Evolutionary conservation across 2,113 vertebrate species (phyloP).

Genomic region (Ascaphus truei): DNA sequence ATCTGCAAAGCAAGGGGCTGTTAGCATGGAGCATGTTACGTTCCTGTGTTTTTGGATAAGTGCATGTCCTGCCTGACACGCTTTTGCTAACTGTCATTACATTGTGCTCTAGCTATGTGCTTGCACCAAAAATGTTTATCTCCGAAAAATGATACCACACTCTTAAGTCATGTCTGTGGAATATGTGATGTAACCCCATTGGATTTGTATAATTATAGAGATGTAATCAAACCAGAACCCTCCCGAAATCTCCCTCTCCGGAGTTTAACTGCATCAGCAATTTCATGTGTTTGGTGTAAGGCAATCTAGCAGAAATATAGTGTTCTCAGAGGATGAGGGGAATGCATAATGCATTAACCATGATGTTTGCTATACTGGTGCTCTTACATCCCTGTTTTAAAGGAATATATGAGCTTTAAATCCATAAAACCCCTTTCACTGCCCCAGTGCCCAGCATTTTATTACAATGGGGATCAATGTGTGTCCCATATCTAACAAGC

Average conservation of each 20-base stretch:
- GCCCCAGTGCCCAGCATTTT: too few relatives aligned
- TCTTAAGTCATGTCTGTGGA: constrained; percentile 50
- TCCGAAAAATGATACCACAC: constrained; percentile 45
- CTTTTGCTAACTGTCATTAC: constrained; percentile 43
- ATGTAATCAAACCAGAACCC: constrained; percentile 48
- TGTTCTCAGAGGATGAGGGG: constrained; percentile 1
- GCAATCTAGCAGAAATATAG: constrained; percentile 18
- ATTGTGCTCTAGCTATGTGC: constrained; percentile 37
- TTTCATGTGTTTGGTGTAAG: constrained; percentile 34
- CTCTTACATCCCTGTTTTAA: constrained; percentile 12
- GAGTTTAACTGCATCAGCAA: constrained; percentile 29
- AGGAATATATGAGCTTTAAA: constrained; percentile 1
- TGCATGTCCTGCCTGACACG: constrained; percentile 23
- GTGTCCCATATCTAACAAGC: too few relatives aligned
- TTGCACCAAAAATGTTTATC: constrained; percentile 48
- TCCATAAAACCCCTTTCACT: constrained; percentile 2
- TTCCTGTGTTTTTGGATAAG: constrained; percentile 18
- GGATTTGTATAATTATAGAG: constrained; percentile 50
- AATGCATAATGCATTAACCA: neutral
- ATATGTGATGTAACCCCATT: constrained; percentile 56
- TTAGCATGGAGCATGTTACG: constrained; percentile 21
- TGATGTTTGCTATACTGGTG: constrained; percentile 19
- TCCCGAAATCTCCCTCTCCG: constrained; percentile 30
- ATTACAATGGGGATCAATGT: too few relatives aligned
- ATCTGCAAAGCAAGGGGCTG: constrained; percentile 26